Base-by-base conservation (phyloP, 2,797 vertebrate species). In the Phylloscopus collybita region DNA sequence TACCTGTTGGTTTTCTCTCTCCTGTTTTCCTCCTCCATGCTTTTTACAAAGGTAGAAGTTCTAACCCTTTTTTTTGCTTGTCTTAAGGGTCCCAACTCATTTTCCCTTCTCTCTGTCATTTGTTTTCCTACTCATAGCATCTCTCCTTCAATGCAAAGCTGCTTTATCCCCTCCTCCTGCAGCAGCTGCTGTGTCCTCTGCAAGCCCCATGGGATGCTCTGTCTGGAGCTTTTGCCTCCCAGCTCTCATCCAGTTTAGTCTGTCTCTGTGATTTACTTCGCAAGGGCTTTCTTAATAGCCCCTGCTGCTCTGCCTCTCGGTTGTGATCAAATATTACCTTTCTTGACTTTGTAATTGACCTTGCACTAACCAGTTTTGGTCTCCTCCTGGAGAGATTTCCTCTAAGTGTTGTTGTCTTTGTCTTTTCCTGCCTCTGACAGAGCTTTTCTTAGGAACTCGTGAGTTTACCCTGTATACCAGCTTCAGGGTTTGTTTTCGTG, bases 181-280 rank as follows among this genome's bases (percentile, higher is more conserved):
- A 40, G 71, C 94, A 96, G 92, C 86, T 95, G 80, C 80, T 79
- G 36, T 66, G 56, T 87, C 78, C 83, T 84, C 56, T 16, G 22
- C 67, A 67, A 29, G 45, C 64, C 93, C 78, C 88, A 25, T 76
- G 93, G 88, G 92, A 93, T 89, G 61, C 78, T 89, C 60, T 92
- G 78, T 96, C 86, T 94, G 92, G 92, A 93, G 81, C 32, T 93
- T 36, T 81, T 80, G 53, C 81, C 86, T 95, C 88, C 71, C 64
- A 92, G 88, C 74, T 79, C 86, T 87, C 81, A 86, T 56, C 45
- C 38, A 36, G 38, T 92, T 62, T 45, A 87, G 74, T 87, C 78
- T 86, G 56, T 82, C 49, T 79, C 49, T 19, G 6, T 91, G 88
- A 93, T 90, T 90, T 93, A 80, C 67, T 89, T 86, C 6, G 1